Conservation (phyloP, 2,888 invertebrate genomes). For the Maniola hyperantus region DNA sequence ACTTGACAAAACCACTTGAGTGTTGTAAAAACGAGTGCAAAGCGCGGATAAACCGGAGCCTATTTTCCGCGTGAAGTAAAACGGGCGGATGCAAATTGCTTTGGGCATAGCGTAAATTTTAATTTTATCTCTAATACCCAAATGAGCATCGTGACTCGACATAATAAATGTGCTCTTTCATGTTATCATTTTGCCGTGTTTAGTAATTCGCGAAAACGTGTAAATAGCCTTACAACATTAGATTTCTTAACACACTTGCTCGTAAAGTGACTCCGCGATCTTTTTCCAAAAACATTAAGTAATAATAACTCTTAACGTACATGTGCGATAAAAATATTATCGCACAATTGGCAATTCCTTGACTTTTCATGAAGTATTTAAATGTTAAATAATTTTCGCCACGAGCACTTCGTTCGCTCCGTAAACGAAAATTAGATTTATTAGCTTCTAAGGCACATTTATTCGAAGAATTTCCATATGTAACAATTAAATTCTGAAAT, state of each 20-base stretch:
- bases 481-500: conserved; percentile 21
- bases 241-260: too few species aligned
- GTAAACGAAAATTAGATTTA: conserved; percentile 21
- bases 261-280: too few species aligned
- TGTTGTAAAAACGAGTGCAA: conserved; percentile 75
- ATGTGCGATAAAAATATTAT: too few species aligned
- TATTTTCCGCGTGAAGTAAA: conserved; percentile 80
- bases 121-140: conserved; percentile 83
- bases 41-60: conserved; percentile 79
- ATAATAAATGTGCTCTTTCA: conserved; percentile 81
- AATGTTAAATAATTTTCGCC: conserved; percentile 10
- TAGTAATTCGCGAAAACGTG: conserved; percentile 8
- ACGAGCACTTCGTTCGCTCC: background rate
- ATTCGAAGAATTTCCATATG: conserved; percentile 19
- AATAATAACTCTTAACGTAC: too few species aligned
- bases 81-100: conserved; percentile 81
- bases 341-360: background rate
- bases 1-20: conserved; percentile 22
- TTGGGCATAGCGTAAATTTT: conserved; percentile 83
- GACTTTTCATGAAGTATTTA: background rate
- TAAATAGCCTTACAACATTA: background rate
- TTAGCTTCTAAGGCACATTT: conserved; percentile 1
- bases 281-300: too few species aligned
- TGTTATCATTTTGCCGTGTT: conserved; percentile 42
- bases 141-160: conserved; percentile 81